Base-by-base conservation (phyloP, 2,888 invertebrate genomes). In the Liopterus haemorrhoidalis region DNA sequence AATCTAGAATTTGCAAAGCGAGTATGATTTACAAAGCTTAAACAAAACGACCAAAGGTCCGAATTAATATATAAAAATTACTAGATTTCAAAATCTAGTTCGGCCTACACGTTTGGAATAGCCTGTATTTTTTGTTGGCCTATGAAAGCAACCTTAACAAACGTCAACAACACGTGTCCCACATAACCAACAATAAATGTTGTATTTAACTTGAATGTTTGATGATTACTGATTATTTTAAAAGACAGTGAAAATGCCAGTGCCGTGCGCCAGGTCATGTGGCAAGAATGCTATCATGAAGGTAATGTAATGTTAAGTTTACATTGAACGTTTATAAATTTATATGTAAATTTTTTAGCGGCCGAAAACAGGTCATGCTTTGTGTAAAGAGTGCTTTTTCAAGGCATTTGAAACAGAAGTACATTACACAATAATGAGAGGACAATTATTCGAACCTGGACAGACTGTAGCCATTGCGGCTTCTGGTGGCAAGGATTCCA, bases 401-500 rank as follows among this genome's bases (percentile, higher is more conserved):
- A 78, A 76, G 64, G 90, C 89, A 0, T 96, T 97, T 67, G 97
- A 97, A 72, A 82, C 83, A 40, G 97, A 97, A 74, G 81, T 96
- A 50, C 95, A 97, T 69, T 81, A 84, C 59, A 96, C 95, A 0
- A 94, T 97, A 37, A 73, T 73, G 1, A 78, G 81, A 59, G 86
- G 82, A 16, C 75, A 85, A 50, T 71, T 97, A 36, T 96, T 97
- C 63, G 81, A 79, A 41, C 74, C 71, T 41, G 92, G 90, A 0
- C 82, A 89, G 59, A 85, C 82, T 27, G 91, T 96, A 18, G 96
- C 95, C 1, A 81, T 96, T 18, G 96, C 90, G 19, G 96, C 95
- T 0, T 91, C 90, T 24, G 92, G 92, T 20, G 92, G 92, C 19
- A 91, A 91, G 72, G 99, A 99, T 68, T 99, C 97, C 0, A 99